phyloP scores from a whole-genome alignment of 2,113 vertebrate species.

The Paradoxurus hermaphroditus region DNA sequence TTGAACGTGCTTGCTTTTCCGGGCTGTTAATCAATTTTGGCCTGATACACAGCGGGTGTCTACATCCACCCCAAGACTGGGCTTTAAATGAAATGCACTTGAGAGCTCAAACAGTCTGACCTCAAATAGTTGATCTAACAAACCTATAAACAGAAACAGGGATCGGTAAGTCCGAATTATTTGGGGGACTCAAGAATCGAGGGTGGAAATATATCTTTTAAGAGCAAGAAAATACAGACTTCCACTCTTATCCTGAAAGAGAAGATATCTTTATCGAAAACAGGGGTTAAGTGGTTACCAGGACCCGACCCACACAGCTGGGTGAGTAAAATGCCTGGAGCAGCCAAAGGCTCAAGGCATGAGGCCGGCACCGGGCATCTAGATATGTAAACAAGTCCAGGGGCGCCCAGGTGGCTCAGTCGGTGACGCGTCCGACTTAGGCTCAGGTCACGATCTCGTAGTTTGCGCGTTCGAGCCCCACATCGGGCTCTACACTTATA shows the following conservation, averaged over 20 bases:
- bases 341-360: rapidly evolving
- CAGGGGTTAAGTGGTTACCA: neutral
- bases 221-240: neutral
- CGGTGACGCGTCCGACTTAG: too few species aligned
- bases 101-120: neutral
- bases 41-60: neutral
- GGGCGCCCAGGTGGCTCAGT: too few species aligned
- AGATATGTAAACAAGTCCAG: neutral
- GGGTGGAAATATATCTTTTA: neutral
- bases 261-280: neutral
- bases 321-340: neutral
- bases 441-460: too few species aligned
- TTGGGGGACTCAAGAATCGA: neutral
- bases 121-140: neutral
- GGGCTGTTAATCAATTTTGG: neutral
- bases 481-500: too few species aligned
- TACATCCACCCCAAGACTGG: neutral
- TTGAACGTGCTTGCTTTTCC: neutral
- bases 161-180: neutral
- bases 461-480: too few species aligned
- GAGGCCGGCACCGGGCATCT: rapidly evolving
- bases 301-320: rapidly evolving
- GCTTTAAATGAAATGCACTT: neutral
- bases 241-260: neutral
- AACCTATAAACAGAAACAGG: neutral